Evolutionary conservation across 2,888 invertebrate genomes (phyloP).

Genomic region (Leptinotarsa juncta): DNA sequence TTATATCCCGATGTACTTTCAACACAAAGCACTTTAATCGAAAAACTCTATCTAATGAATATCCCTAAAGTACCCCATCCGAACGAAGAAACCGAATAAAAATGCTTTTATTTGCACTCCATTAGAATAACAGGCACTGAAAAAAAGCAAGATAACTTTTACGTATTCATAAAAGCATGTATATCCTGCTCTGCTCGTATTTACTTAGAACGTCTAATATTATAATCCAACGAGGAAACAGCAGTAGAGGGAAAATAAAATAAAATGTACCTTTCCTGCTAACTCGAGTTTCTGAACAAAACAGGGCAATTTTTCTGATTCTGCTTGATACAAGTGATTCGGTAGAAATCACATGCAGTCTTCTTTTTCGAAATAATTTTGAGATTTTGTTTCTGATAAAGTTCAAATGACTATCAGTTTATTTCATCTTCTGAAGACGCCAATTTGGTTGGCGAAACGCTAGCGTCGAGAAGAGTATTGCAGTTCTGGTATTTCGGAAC

Average conservation of each 20-base stretch:
- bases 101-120: constrained; percentile 26
- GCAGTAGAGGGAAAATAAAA: constrained; percentile 24
- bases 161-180: constrained; percentile 21
- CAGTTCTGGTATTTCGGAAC: no score
- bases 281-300: not conserved
- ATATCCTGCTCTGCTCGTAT: constrained; percentile 20
- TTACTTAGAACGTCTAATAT: constrained; percentile 24
- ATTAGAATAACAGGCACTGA: constrained; percentile 18
- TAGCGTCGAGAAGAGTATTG: no score
- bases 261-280: constrained; percentile 6
- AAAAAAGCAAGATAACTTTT: constrained; percentile 19
- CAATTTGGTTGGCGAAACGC: no score
- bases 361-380: no score
- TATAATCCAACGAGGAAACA: constrained; percentile 16
- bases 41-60: not conserved
- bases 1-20: not conserved
- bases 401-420: no score
- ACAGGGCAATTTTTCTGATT: not conserved
- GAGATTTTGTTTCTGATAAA: no score
- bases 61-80: not conserved
- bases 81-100: not conserved
- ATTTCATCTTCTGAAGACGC: no score
- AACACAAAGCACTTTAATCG: not conserved
- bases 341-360: no score
- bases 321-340: no score